Evolutionary conservation across 2,888 invertebrate species (phyloP).

Genomic region (Tethea ocularis): DNA sequence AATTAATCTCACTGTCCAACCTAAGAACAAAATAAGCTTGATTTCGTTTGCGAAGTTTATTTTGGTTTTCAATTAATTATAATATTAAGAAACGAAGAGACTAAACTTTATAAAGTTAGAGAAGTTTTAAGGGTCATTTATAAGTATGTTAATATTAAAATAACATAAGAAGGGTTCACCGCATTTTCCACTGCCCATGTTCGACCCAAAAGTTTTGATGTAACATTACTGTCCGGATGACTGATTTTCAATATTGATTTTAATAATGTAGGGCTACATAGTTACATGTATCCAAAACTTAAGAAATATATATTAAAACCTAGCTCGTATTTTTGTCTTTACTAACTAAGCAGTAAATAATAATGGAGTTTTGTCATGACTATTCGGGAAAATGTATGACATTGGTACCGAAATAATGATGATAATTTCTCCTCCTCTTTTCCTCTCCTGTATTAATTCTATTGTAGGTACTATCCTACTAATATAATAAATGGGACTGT

Average conservation of each 20-base stretch:
- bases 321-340: no score
- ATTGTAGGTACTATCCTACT: no score
- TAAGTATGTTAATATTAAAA: neutral
- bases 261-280: neutral
- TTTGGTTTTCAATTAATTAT: neutral
- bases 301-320: no score
- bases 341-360: no score
- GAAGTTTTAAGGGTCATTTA: neutral
- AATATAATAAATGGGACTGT: no score
- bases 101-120: neutral
- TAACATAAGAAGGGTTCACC: neutral
- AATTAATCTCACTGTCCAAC: slow-evolving; percentile 54
- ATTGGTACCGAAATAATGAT: no score
- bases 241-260: slow-evolving; percentile 2
- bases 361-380: no score
- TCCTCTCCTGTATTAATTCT: no score
- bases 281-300: neutral
- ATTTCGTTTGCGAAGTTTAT: slow-evolving; percentile 27
- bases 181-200: neutral
- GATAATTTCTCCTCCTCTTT: neutral
- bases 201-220: slow-evolving; percentile 9
- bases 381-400: no score
- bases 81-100: neutral
- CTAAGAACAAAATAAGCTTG: slow-evolving; percentile 52
- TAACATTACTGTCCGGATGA: neutral